These are phyloP conservation scores for Mormyrus lacerda DNA, from an alignment of 2,113 vertebrate genomes.

Conservation along the genomic window DNA sequence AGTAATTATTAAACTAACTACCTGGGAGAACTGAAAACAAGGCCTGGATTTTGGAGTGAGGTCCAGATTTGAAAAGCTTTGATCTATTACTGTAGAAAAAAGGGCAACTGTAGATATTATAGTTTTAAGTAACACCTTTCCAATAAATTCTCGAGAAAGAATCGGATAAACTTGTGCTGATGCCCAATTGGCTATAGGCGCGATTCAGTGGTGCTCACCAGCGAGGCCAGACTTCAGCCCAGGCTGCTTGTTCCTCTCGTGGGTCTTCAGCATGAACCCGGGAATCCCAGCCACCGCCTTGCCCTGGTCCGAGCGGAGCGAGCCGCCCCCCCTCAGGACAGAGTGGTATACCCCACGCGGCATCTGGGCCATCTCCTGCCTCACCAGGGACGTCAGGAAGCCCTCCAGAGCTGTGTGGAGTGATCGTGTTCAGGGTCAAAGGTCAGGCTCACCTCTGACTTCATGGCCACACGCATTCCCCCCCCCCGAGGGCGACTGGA, in stretches of 20 bases:
- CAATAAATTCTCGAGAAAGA: not conserved
- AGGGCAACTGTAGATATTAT: not conserved
- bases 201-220: constrained; percentile 51
- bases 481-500: not conserved
- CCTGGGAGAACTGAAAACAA: no score
- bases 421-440: not conserved
- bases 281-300: constrained; percentile 80
- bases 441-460: not conserved
- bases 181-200: no score
- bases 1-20: no score
- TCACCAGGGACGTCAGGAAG: constrained; percentile 78
- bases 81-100: not conserved
- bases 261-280: constrained; percentile 80
- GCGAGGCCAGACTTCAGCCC: constrained; percentile 88
- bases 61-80: no score
- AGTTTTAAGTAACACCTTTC: not conserved
- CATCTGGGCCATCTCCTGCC: constrained; percentile 87
- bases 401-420: constrained; percentile 69
- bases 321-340: constrained; percentile 63
- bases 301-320: constrained; percentile 69
- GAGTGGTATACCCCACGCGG: constrained; percentile 86
- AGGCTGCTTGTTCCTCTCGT: constrained; percentile 91
- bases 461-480: not conserved
- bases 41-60: no score
- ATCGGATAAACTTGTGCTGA: not conserved